Percentiles rank a stretch among this genome's conserved stretches.
phyloP scores from a whole-genome alignment of 2,888 invertebrate genomes.

The Allygus modestus region DNA sequence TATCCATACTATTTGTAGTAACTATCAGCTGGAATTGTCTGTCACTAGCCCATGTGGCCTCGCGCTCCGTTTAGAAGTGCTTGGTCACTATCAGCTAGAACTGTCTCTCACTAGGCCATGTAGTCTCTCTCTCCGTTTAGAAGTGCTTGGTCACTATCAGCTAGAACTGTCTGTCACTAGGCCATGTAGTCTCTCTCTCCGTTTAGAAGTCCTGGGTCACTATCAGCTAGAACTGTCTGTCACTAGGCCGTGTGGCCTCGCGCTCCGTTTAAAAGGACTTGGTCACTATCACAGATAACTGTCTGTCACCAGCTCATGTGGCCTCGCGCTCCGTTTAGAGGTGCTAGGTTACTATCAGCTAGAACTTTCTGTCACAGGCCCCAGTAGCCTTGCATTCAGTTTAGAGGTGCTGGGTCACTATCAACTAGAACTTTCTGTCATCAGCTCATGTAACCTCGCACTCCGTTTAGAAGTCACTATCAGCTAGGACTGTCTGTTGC shows the following conservation, averaged over 20 bases:
- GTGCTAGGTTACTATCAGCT: slow-evolving; percentile 36
- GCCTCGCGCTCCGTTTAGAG: slow-evolving; percentile 23
- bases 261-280: slow-evolving; percentile 35
- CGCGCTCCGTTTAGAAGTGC: slow-evolving; percentile 20
- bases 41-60: slow-evolving; percentile 9
- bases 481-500: slow-evolving; percentile 33
- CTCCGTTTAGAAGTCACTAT: slow-evolving; percentile 29
- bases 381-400: too few relatives aligned
- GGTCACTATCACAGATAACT: slow-evolving; percentile 30
- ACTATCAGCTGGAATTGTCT: slow-evolving; percentile 41
- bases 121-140: neutral
- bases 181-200: neutral
- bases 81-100: slow-evolving; percentile 36
- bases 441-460: neutral
- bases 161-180: slow-evolving; percentile 35
- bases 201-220: slow-evolving; percentile 46
- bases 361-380: slow-evolving; percentile 33
- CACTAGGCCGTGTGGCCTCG: slow-evolving; percentile 21
- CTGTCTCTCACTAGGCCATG: neutral
- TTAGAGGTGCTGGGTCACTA: slow-evolving; percentile 1
- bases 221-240: slow-evolving; percentile 43
- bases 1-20: too few relatives aligned
- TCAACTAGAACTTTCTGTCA: neutral
- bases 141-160: neutral
- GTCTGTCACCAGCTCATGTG: slow-evolving; percentile 20